Base-by-base conservation (phyloP, 2,113 vertebrate species). In the Tylochromis polylepis region DNA sequence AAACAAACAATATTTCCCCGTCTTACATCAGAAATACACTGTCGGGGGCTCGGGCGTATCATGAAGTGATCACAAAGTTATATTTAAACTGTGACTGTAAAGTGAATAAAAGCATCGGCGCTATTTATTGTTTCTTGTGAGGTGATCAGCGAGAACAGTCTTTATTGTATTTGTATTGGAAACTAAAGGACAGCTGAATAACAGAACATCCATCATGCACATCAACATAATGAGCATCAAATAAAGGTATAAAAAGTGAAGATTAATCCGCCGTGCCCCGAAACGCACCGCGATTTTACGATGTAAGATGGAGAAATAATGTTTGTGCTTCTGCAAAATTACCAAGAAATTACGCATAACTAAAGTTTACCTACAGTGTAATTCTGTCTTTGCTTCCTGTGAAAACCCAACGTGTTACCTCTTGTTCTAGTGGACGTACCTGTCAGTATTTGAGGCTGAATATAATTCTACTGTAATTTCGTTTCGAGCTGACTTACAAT, bases 1-100 rank as follows among this genome's bases (percentile, higher is more conserved):
- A 14, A 67, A 22, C 62, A 2, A 4, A 36, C 1, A 11, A 20
- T 41, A 0, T 67, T 22, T 67, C 6, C 38, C 36, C 11, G 0
- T 67, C 11, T 41, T 9, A 41, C 62, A 67, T 41, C 62, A 15
- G 15, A 41, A 15, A 24, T 2, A 67, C 4, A 2, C 20, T 2
- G 4, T 65, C 4, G 10, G 18, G 1, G 1, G 2, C 59, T n/a
- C 10, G 1, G 4, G 20, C 34, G n/a, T n/a, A n/a, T n/a, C n/a
- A n/a, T n/a, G n/a, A n/a, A n/a, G n/a, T n/a, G n/a, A n/a, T n/a
- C n/a, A n/a, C n/a, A 31, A 31, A 31, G 31, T 31, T 31, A 31
- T 31, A 8, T 36, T 36, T 36, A 8, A 36, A 36, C 34, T 7
- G 34, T 36, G 34, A 36, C 6, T 36, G 34, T 36, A 41, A 15